Evolutionary conservation across 2,797 vertebrate species (phyloP).

Genomic region (Argyrosomus regius): DNA sequence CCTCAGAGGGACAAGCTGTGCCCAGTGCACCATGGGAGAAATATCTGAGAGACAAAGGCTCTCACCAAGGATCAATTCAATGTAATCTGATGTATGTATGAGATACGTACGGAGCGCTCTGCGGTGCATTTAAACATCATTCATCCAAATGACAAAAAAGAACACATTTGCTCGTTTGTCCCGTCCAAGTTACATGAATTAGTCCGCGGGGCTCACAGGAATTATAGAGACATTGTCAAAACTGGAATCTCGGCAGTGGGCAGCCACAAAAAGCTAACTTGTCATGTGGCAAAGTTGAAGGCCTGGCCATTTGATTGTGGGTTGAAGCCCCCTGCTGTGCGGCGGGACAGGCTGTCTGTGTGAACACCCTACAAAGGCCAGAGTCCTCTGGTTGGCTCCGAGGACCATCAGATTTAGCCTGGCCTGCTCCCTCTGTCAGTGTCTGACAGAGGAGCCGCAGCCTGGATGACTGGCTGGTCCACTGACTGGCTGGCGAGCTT

Average conservation of each 20-base stretch:
- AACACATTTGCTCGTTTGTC: conserved; percentile 32
- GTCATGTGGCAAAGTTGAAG: conserved; percentile 77
- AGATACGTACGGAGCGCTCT: conserved; percentile 6
- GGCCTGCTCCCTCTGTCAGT: conserved; percentile 73
- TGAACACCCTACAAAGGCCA: conserved; percentile 78
- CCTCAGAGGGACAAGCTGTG: conserved; percentile 63
- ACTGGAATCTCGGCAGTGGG: conserved; percentile 55
- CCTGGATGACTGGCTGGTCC: conserved; percentile 70
- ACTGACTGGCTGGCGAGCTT: conserved; percentile 71
- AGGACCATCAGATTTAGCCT: conserved; percentile 74
- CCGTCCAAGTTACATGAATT: conserved; percentile 50
- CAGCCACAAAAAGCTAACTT: conserved; percentile 72
- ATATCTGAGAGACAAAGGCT: conserved; percentile 56
- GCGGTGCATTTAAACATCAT: conserved; percentile 47
- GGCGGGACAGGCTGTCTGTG: conserved; percentile 71
- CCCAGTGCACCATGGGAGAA: conserved; percentile 57
- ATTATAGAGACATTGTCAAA: conserved; percentile 63
- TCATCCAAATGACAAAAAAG: conserved; percentile 32
- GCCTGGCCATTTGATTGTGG: conserved; percentile 73
- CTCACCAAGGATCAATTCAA: conserved; percentile 36
- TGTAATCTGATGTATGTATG: conserved; percentile 35
- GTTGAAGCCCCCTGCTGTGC: conserved; percentile 72
- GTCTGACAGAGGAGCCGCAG: conserved; percentile 72
- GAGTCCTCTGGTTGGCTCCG: conserved; percentile 78
- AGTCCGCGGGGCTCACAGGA: conserved; percentile 42